These are phyloP conservation scores for Polyploca ridens DNA, from an alignment of 2,888 invertebrate genomes.

Conservation along the genomic window DNA sequence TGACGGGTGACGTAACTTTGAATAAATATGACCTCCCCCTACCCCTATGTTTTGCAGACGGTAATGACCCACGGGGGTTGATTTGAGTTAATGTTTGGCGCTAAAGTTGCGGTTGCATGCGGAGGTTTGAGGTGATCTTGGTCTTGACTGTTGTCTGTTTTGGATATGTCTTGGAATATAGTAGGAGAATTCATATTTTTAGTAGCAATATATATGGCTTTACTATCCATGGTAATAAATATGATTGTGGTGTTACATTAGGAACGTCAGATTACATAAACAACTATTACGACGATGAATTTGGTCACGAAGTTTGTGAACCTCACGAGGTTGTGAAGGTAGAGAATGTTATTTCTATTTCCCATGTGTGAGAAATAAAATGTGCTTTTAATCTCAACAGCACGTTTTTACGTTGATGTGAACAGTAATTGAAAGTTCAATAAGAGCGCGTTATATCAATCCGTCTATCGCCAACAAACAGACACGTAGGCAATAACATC, in stretches of 20 bases:
- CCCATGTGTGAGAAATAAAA: no score
- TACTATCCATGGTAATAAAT: neutral
- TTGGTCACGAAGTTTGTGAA: no score
- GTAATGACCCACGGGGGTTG: constrained; percentile 32
- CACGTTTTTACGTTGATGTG: constrained; percentile 27
- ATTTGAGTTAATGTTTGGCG: constrained; percentile 24
- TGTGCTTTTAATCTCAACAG: neutral
- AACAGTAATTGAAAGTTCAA: constrained; percentile 51
- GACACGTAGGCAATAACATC: constrained; percentile 64
- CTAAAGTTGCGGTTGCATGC: constrained; percentile 17
- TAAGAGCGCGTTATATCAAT: constrained; percentile 58
- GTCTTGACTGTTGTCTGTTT: neutral
- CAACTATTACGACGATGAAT: no score
- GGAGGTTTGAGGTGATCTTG: constrained; percentile 8
- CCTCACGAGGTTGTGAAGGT: no score
- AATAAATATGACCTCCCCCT: constrained; percentile 47
- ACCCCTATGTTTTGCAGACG: constrained; percentile 43
- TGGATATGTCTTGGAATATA: neutral
- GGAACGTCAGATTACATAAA: no score
- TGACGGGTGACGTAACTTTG: constrained; percentile 57
- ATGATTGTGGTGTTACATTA: neutral
- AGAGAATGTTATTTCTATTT: no score
- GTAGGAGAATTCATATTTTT: neutral
- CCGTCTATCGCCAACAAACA: constrained; percentile 47
- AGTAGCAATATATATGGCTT: neutral